These are phyloP conservation scores for Caenorhabditis drosophilae DNA, from an alignment of 2,888 invertebrate species.

Conservation along the genomic window DNA sequence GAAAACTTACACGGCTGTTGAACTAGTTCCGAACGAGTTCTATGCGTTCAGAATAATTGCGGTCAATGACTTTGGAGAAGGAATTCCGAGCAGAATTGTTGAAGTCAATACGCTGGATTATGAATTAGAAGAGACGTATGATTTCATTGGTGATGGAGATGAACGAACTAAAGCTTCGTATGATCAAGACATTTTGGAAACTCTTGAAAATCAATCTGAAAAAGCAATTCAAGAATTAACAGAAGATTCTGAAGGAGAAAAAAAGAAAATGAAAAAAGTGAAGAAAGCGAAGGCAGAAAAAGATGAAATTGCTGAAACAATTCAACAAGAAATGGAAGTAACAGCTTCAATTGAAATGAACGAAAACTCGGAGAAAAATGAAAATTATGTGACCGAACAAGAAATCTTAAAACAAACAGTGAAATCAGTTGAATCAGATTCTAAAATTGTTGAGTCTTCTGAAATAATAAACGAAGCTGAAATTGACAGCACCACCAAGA, in stretches of 20 bases:
- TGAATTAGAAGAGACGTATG: constrained; percentile 25
- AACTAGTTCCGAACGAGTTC: constrained; percentile 50
- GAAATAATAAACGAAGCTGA: no score
- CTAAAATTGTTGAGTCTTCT: not conserved
- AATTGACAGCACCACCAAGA: not conserved
- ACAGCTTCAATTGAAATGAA: not conserved
- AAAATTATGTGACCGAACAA: no score
- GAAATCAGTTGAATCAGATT: not conserved
- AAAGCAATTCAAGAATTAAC: not conserved
- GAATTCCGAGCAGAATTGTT: constrained; percentile 38
- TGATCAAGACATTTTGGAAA: constrained; percentile 1
- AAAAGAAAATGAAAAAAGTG: constrained; percentile 10
- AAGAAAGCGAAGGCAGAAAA: constrained; percentile 10
- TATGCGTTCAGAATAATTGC: constrained; percentile 53
- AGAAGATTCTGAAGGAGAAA: constrained; percentile 1
- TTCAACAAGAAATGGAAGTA: not conserved
- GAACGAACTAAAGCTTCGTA: constrained; percentile 2
- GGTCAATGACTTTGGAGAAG: constrained; percentile 44
- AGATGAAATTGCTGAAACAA: not conserved
- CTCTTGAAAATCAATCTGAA: not conserved
- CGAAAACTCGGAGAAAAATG: no score
- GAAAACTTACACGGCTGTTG: constrained; percentile 32
- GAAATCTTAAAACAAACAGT: no score
- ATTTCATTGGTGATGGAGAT: constrained; percentile 11
- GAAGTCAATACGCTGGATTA: constrained; percentile 41